Conservation (phyloP, 2,113 vertebrate genomes). For the Porphyrio hochstetteri region DNA sequence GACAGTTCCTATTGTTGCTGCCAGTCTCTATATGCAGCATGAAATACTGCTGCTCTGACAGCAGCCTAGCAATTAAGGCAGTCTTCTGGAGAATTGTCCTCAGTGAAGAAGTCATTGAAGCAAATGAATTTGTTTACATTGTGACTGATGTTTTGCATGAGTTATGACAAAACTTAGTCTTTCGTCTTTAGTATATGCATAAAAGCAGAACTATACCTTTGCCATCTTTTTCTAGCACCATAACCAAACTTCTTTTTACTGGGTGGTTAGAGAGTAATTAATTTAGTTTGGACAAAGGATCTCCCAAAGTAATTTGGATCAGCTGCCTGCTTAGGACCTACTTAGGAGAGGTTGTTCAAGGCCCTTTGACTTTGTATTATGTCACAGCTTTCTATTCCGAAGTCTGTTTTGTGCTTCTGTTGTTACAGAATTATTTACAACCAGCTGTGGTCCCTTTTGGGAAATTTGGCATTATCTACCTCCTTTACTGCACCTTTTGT, state of each 20-base stretch:
- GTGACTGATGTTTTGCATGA: background rate
- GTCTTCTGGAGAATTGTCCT: background rate
- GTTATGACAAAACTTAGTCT: background rate
- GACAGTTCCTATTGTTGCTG: background rate
- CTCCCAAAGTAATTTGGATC: background rate
- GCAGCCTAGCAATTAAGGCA: background rate
- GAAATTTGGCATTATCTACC: background rate
- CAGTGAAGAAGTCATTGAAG: background rate
- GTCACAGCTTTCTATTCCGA: background rate
- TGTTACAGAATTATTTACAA: background rate
- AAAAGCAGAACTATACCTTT: background rate
- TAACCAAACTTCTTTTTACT: background rate
- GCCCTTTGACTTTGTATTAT: background rate
- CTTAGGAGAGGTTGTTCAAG: background rate
- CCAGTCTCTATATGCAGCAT: background rate
- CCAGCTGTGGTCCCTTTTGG: background rate
- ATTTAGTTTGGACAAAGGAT: background rate
- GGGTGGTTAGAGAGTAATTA: background rate
- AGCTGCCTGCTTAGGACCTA: background rate
- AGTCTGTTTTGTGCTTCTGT: background rate
- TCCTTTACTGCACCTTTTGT: background rate
- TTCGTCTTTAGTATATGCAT: background rate
- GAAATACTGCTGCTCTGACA: background rate
- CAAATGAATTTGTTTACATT: background rate
- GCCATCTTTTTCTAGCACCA: background rate